phyloP scores from a whole-genome alignment of 2,888 invertebrate genomes.

The Euphydryas editha region DNA sequence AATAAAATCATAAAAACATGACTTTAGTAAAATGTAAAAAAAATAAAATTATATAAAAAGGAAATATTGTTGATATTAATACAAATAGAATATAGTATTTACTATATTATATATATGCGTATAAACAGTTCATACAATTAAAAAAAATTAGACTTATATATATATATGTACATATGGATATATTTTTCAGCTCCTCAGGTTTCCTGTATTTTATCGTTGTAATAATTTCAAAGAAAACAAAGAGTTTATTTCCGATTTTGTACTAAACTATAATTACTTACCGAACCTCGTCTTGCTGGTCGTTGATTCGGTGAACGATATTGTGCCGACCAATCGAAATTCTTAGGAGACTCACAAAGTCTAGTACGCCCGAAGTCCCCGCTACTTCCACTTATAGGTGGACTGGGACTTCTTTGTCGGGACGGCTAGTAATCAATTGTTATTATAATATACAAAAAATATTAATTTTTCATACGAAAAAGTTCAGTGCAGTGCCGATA shows the following conservation, averaged over 20 bases:
- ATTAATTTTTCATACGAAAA: background rate
- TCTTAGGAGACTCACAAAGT: background rate
- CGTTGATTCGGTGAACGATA: conserved; percentile 15
- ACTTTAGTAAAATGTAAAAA: too few species aligned
- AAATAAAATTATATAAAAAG: too few species aligned
- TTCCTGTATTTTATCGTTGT: background rate
- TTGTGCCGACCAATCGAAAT: background rate
- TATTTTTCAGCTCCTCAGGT: background rate
- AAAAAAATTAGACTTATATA: too few species aligned
- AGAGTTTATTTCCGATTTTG: background rate
- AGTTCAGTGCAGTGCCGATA: background rate
- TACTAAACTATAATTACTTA: conserved; percentile 14
- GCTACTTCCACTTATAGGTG: conserved; percentile 24
- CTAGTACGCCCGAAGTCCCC: background rate
- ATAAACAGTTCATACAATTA: too few species aligned
- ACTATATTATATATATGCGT: too few species aligned
- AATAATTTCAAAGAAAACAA: background rate
- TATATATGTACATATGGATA: too few species aligned
- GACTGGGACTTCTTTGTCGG: conserved; percentile 25
- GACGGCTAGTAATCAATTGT: conserved; percentile 12
- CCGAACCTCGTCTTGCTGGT: conserved; percentile 26
- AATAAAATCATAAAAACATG: too few species aligned
- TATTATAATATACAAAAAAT: background rate
- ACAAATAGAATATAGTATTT: too few species aligned
- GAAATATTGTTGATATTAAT: too few species aligned